Percentiles rank a stretch among this genome's conserved stretches.
Conservation (phyloP, 2,113 vertebrate species). For the Sardina pilchardus region DNA sequence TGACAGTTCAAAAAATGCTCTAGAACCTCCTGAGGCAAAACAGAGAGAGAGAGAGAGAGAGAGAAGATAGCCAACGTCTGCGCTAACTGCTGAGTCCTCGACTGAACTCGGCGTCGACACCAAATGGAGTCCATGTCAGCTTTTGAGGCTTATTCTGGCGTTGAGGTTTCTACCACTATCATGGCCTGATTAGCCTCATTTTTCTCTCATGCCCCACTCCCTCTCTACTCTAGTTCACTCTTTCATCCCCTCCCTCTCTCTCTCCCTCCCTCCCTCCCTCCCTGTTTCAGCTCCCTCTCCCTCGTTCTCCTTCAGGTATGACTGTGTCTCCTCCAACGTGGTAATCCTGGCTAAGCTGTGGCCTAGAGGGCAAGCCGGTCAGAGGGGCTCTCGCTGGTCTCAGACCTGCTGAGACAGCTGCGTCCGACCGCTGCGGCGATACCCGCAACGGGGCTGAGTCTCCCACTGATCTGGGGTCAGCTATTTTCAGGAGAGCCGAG, state of each 20-base stretch:
- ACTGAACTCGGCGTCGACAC: not conserved
- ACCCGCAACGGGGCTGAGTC: not conserved
- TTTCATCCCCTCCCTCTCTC: conserved; percentile 18
- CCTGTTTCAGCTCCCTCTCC: not conserved
- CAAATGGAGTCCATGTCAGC: not conserved
- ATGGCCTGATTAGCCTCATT: not conserved
- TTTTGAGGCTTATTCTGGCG: not conserved
- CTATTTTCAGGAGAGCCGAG: not conserved
- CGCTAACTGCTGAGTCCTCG: not conserved
- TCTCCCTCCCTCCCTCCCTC: not conserved
- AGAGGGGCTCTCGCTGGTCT: conserved; percentile 19
- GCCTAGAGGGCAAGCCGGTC: not conserved
- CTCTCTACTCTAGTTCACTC: conserved; percentile 9
- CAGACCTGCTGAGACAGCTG: conserved; percentile 21
- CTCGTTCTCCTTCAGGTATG: not conserved
- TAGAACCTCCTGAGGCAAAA: not conserved
- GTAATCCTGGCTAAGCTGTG: not conserved
- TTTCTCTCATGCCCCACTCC: conserved; percentile 22
- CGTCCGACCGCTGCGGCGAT: not conserved
- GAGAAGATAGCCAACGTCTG: not conserved
- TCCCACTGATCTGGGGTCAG: not conserved
- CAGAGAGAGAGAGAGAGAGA: not conserved
- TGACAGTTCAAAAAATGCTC: too few relatives aligned
- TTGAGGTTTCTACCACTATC: not conserved
- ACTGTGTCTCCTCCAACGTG: not conserved